These are phyloP conservation scores for Myiotriccus ornatus DNA, from an alignment of 2,797 vertebrate species.

Conservation along the genomic window DNA sequence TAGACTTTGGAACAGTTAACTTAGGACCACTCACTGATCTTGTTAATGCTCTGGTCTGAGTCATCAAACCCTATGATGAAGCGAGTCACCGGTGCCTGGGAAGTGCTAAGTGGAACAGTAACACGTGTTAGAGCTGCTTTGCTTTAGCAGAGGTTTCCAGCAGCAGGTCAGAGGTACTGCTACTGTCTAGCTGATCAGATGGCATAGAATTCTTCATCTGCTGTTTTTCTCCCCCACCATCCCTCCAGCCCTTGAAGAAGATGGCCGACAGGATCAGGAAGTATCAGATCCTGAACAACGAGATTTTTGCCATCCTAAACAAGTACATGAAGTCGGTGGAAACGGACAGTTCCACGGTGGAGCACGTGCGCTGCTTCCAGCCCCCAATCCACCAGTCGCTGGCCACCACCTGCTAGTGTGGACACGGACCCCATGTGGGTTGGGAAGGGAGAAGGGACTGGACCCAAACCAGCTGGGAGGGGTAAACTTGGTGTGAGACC, in stretches of 20 bases:
- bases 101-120: conserved; percentile 34
- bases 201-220: neutral
- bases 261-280: conserved; percentile 99
- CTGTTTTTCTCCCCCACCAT: neutral
- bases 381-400: conserved; percentile 98
- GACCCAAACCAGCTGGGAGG: conserved; percentile 31
- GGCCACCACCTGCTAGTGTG: conserved; percentile 90
- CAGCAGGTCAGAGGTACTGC: neutral
- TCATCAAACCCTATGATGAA: neutral
- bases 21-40: conserved; percentile 2
- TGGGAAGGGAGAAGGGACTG: conserved; percentile 39
- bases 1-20: neutral
- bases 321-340: conserved; percentile 99
- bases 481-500: neutral
- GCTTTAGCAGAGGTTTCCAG: conserved; percentile 2
- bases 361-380: conserved; percentile 98
- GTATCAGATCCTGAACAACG: conserved; percentile 99
- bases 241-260: conserved; percentile 92
- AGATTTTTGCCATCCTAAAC: conserved; percentile 98
- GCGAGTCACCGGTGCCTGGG: neutral
- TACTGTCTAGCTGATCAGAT: neutral
- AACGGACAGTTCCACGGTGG: conserved; percentile 97
- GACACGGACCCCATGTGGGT: neutral
- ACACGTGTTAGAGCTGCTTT: neutral
- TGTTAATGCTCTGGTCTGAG: neutral